Evolutionary conservation across 2,888 invertebrate species (phyloP).

Genomic region (Meandrusa payeni): DNA sequence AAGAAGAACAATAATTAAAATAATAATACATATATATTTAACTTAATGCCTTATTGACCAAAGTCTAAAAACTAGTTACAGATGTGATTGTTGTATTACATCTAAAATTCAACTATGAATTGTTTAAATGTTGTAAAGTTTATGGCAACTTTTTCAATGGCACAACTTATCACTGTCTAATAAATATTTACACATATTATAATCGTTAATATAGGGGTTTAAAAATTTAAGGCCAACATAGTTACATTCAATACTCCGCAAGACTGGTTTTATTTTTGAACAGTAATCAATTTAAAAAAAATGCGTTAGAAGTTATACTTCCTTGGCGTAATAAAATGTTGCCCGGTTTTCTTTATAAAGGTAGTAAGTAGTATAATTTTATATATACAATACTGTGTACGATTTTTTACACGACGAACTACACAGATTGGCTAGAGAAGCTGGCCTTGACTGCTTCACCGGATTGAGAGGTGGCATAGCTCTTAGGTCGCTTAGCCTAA

Average conservation of each 20-base stretch:
- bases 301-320: no score
- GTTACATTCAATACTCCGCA: not conserved
- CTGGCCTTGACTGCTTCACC: no score
- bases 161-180: constrained; percentile 67
- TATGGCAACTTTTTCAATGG: constrained; percentile 65
- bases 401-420: no score
- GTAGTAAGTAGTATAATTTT: no score
- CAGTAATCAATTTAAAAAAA: constrained; percentile 9
- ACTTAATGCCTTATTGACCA: constrained; percentile 82
- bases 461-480: no score
- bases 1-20: constrained; percentile 79
- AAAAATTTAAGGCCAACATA: not conserved
- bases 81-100: constrained; percentile 64
- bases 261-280: constrained; percentile 17
- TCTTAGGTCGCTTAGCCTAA: no score
- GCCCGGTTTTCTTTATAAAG: no score
- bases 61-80: constrained; percentile 80
- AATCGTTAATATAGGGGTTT: constrained; percentile 26
- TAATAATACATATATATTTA: constrained; percentile 73
- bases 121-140: constrained; percentile 78
- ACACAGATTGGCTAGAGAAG: no score
- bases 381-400: no score
- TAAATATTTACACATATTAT: constrained; percentile 24
- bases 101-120: constrained; percentile 66
- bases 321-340: no score